These are phyloP conservation scores for Campoplex capitator DNA, from an alignment of 2,888 invertebrate species.

Conservation along the genomic window DNA sequence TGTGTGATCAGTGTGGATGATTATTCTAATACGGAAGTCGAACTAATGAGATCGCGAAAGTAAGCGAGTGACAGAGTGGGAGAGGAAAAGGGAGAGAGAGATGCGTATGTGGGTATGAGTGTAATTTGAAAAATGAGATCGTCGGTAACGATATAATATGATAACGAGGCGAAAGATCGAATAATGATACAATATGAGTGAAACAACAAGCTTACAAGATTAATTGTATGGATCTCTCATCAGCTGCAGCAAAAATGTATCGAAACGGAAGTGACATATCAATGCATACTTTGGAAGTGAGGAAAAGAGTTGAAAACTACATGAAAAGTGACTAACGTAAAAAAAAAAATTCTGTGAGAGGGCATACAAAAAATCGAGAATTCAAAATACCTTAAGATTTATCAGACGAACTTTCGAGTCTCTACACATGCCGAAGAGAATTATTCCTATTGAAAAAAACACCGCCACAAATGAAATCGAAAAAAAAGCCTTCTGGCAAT, in stretches of 20 bases:
- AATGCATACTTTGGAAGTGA: constrained; percentile 55
- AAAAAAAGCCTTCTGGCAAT: neutral
- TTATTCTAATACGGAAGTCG: neutral
- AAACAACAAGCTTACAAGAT: constrained; percentile 24
- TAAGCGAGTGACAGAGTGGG: neutral
- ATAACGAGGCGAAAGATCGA: constrained; percentile 49
- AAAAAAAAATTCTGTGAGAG: constrained; percentile 14
- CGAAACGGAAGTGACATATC: constrained; percentile 64
- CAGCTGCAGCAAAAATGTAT: constrained; percentile 17
- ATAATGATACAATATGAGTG: neutral
- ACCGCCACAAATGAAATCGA: constrained; percentile 19
- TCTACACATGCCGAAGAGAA: neutral
- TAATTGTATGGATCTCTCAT: constrained; percentile 38
- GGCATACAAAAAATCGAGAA: neutral
- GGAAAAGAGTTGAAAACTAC: constrained; percentile 11
- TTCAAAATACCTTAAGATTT: neutral
- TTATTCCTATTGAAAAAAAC: neutral
- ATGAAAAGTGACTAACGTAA: constrained; percentile 3
- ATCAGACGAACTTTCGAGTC: neutral
- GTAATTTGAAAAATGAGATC: constrained; percentile 41
- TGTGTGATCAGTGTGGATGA: constrained; percentile 33
- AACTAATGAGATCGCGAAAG: neutral
- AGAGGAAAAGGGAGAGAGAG: neutral
- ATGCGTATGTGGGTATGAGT: constrained; percentile 40
- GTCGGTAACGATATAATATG: constrained; percentile 23